A percentile compares a stretch with the other conserved stretches of the same genome.
Conservation (phyloP, 2,797 vertebrate species). For the Stomatorhinus walkeri region DNA sequence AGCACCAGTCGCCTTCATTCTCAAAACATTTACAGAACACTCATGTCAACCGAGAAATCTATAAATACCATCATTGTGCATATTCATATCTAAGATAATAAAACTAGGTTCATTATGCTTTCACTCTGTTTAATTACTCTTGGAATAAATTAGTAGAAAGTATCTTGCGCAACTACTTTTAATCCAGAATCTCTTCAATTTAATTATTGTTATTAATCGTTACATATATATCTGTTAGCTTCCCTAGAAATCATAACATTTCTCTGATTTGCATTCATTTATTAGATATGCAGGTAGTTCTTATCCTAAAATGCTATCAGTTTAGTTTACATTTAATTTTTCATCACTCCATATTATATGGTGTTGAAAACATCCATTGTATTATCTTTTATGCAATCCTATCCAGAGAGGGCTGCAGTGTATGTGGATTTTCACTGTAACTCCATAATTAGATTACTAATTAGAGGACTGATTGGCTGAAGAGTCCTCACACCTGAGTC, state of each 20-base stretch:
- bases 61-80: neutral
- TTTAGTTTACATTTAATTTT: neutral
- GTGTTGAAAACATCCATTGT: neutral
- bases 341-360: neutral
- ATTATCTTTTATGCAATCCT: neutral
- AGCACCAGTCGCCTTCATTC: neutral
- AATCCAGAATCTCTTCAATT: neutral
- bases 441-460: neutral
- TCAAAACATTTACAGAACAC: neutral
- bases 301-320: neutral
- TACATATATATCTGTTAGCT: neutral
- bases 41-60: neutral
- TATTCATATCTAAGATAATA: neutral
- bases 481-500: neutral
- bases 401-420: neutral
- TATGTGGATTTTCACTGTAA: neutral
- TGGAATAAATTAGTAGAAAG: neutral
- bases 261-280: neutral
- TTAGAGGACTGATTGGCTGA: neutral
- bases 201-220: neutral
- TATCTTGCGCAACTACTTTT: neutral
- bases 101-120: neutral
- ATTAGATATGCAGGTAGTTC: neutral
- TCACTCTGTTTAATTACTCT: constrained; percentile 4
- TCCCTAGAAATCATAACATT: neutral